A percentile compares a stretch with the other conserved stretches of the same genome.
Evolutionary conservation across 2,797 vertebrate species (phyloP).

Genomic region (Thaleichthys pacificus): DNA sequence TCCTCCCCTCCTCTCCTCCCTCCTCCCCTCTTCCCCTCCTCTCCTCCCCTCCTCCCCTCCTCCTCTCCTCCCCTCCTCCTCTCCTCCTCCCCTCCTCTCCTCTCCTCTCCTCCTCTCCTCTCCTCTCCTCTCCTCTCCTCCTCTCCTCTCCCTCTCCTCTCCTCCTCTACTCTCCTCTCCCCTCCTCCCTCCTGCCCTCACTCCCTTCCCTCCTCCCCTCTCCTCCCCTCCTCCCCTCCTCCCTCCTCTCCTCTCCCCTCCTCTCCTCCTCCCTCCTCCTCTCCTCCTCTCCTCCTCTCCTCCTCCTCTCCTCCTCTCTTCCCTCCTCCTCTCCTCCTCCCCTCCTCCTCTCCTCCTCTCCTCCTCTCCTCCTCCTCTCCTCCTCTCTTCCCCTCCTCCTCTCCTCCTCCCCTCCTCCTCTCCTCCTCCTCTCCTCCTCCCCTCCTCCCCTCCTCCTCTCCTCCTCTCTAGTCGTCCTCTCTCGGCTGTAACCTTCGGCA

Average conservation of each 20-base stretch:
- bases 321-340: background rate
- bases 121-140: background rate
- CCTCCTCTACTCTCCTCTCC: background rate
- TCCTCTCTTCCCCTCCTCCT: too few relatives aligned
- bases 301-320: background rate
- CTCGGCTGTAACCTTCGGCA: conserved; percentile 90
- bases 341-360: background rate
- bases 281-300: background rate
- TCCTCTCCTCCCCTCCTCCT: too few relatives aligned
- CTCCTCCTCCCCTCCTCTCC: background rate
- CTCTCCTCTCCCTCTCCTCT: too few relatives aligned
- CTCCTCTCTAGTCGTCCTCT: conserved; percentile 75
- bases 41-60: background rate
- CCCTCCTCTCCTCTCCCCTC: conserved; percentile 35
- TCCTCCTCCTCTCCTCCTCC: conserved; percentile 9
- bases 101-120: too few relatives aligned
- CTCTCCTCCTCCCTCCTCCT: background rate
- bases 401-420: background rate
- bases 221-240: conserved; percentile 35
- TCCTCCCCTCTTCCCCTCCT: background rate
- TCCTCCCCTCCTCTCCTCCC: conserved; percentile 36
- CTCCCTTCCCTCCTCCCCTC: conserved; percentile 37
- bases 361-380: background rate
- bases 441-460: conserved; percentile 48
- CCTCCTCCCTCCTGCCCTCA: background rate